Evolutionary conservation across 1,140 invertebrate genomes (phyloP).

Genomic region (Drosophila cardini): DNA sequence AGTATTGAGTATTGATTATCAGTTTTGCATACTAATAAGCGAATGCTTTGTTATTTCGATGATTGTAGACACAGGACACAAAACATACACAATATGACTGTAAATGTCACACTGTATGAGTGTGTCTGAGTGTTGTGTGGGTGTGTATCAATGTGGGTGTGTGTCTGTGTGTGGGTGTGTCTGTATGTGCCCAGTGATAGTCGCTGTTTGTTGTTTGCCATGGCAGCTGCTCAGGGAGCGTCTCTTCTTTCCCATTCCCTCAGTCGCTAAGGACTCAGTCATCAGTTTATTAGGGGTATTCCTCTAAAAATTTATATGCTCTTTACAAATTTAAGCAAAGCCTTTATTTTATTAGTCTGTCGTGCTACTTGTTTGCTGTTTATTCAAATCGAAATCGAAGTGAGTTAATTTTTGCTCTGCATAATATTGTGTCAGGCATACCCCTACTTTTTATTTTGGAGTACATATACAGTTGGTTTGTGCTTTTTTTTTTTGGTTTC

Average conservation of each 20-base stretch:
- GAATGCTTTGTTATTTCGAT: slow-evolving; percentile 41
- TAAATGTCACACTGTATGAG: slow-evolving; percentile 33
- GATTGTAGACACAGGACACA: slow-evolving; percentile 29
- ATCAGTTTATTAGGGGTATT: slow-evolving; percentile 28
- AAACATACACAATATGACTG: slow-evolving; percentile 25
- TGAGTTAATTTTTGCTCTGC: slow-evolving; percentile 1
- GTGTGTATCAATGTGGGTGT: slow-evolving; percentile 6
- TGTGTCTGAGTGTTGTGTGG: slow-evolving; percentile 19
- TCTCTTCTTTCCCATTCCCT: background rate
- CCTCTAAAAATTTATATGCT: background rate
- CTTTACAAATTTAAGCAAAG: background rate
- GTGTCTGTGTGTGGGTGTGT: slow-evolving; percentile 4
- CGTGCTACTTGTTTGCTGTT: background rate
- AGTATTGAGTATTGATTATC: slow-evolving; percentile 75
- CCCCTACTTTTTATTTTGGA: slow-evolving; percentile 15
- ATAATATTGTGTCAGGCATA: slow-evolving; percentile 2
- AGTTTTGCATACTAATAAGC: slow-evolving; percentile 80
- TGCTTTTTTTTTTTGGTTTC: slow-evolving; percentile 40
- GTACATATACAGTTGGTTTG: background rate
- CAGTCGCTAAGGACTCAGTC: slow-evolving; percentile 10
- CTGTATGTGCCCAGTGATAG: slow-evolving; percentile 7
- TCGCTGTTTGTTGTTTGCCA: slow-evolving; percentile 49
- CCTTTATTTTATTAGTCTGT: background rate
- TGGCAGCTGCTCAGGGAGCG: slow-evolving; percentile 50
- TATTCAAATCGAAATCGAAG: slow-evolving; percentile 6